Evolutionary conservation across 2,888 invertebrate genomes (phyloP).

Genomic region (Lamellibrachia columna): DNA sequence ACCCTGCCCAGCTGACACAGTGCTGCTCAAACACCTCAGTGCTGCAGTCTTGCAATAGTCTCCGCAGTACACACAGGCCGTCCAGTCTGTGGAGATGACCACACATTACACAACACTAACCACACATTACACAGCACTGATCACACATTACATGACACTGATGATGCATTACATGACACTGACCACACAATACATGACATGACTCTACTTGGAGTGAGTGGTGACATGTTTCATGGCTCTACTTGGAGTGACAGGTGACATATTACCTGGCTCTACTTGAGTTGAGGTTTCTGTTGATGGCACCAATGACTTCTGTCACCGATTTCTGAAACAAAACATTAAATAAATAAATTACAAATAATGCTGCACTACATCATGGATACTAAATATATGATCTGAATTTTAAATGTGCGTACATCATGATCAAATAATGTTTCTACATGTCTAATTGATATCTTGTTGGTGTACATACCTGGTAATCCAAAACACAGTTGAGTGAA

Average conservation of each 20-base stretch:
- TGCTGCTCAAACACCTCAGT: neutral
- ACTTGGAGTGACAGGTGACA: neutral
- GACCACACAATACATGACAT: neutral
- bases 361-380: neutral
- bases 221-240: neutral
- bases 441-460: too few species aligned
- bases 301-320: neutral
- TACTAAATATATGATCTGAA: neutral
- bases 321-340: neutral
- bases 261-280: neutral
- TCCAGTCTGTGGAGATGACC: slow-evolving; percentile 3
- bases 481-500: too few species aligned
- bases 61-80: neutral
- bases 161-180: too few species aligned
- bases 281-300: neutral
- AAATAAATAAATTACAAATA: neutral
- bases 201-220: neutral
- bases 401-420: too few species aligned
- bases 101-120: neutral
- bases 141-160: too few species aligned
- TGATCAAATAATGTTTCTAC: too few species aligned
- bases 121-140: neutral
- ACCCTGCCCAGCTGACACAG: neutral
- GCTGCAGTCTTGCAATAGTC: neutral
- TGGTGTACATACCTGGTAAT: too few species aligned